phyloP scores from a whole-genome alignment of 2,113 vertebrate genomes.

The Taurulus bubalis region DNA sequence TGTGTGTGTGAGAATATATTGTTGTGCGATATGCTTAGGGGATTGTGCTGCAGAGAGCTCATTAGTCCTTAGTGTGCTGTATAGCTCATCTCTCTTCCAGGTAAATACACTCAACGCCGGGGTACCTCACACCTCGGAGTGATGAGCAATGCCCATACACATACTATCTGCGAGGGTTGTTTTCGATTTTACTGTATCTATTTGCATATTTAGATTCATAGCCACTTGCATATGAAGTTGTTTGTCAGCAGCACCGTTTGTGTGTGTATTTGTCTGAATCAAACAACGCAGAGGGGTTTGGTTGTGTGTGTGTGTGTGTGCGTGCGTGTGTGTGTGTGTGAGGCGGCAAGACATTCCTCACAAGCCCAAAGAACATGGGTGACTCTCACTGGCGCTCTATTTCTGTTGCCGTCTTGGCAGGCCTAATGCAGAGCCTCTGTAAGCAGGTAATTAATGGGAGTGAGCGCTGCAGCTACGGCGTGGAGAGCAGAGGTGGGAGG shows the following conservation, averaged over 20 bases:
- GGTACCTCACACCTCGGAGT: slow-evolving; percentile 21
- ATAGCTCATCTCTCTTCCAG: slow-evolving; percentile 49
- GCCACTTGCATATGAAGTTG: slow-evolving; percentile 46
- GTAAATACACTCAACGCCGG: slow-evolving; percentile 52
- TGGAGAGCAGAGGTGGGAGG: slow-evolving; percentile 45
- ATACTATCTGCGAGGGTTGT: slow-evolving; percentile 5
- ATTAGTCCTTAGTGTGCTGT: slow-evolving; percentile 67
- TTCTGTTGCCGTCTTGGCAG: slow-evolving; percentile 64
- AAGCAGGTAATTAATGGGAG: slow-evolving; percentile 76
- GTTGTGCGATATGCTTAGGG: slow-evolving; percentile 41
- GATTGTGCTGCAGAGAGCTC: slow-evolving; percentile 63
- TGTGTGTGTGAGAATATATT: slow-evolving; percentile 1
- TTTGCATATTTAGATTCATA: slow-evolving; percentile 67
- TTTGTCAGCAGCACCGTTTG: slow-evolving; percentile 34
- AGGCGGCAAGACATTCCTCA: slow-evolving; percentile 45
- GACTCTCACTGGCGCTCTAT: slow-evolving; percentile 44
- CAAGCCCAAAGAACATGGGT: slow-evolving; percentile 38
- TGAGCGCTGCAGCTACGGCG: slow-evolving; percentile 46
- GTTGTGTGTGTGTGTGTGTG: background rate
- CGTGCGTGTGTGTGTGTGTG: background rate
- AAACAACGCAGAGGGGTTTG: slow-evolving; percentile 16
- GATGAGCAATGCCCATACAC: slow-evolving; percentile 42
- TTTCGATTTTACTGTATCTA: slow-evolving; percentile 43
- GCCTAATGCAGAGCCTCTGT: slow-evolving; percentile 55
- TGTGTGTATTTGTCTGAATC: slow-evolving; percentile 34